A percentile compares a stretch with the other conserved stretches of the same genome.
Evolutionary conservation across 2,888 invertebrate species (phyloP).

Genomic region (Chironomus riparius): DNA sequence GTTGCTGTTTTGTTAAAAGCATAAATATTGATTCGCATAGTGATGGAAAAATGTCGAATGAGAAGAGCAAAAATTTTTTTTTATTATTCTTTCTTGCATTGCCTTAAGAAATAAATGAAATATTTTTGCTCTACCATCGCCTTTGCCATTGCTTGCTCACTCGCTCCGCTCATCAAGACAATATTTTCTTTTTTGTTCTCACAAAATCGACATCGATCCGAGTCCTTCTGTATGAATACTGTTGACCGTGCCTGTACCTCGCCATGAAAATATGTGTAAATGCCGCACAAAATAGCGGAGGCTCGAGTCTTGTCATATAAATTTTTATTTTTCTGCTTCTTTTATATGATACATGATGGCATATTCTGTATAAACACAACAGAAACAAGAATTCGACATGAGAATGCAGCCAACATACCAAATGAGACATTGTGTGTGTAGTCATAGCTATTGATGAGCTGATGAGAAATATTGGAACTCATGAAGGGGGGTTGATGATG

Average conservation of each 20-base stretch:
- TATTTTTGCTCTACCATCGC: neutral
- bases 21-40: neutral
- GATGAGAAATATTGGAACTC: too few relatives aligned
- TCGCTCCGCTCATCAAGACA: neutral
- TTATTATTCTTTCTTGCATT: slow-evolving; percentile 1
- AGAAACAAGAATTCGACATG: neutral
- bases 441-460: too few relatives aligned
- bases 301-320: slow-evolving; percentile 19
- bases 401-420: slow-evolving; percentile 20
- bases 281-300: neutral
- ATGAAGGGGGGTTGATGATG: too few relatives aligned
- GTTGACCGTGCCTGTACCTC: neutral
- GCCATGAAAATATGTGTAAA: neutral
- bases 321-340: neutral
- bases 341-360: neutral
- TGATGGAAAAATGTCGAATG: slow-evolving; percentile 7
- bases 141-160: neutral
- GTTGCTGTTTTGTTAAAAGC: neutral
- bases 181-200: neutral
- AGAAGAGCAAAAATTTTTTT: neutral
- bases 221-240: neutral
- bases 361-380: neutral
- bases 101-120: slow-evolving; percentile 6
- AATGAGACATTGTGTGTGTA: neutral
- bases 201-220: neutral